phyloP scores from a whole-genome alignment of 1,140 invertebrate species.

The Anastatus disparis region DNA sequence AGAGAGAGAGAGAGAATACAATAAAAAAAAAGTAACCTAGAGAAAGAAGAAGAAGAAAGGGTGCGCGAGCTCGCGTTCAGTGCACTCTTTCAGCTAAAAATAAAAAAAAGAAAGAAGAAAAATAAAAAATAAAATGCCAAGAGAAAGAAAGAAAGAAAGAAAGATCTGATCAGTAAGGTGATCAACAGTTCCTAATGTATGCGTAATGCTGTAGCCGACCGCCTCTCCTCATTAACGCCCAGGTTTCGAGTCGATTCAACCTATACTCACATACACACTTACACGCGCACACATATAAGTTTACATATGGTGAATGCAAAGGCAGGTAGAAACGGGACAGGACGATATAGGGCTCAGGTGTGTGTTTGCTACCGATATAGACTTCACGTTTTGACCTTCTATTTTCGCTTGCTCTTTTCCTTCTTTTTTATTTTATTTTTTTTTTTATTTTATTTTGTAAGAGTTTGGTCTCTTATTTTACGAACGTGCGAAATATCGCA shows the following conservation, averaged over 20 bases:
- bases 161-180: conserved; percentile 57
- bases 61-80: not conserved
- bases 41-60: not conserved
- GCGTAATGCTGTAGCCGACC: conserved; percentile 58
- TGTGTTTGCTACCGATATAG: conserved; percentile 54
- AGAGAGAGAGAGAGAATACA: not conserved
- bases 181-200: conserved; percentile 64
- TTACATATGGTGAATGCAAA: not conserved
- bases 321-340: not conserved
- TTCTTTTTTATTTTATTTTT: no score
- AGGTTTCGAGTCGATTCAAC: not conserved
- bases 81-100: not conserved
- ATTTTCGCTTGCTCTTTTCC: no score
- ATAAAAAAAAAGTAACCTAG: no score
- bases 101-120: not conserved
- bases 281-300: no score
- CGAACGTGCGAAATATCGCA: conserved; percentile 20
- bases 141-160: not conserved
- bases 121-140: conserved; percentile 4
- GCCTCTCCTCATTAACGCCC: conserved; percentile 63
- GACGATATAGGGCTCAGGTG: no score
- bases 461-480: conserved; percentile 26
- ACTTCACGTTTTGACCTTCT: conserved; percentile 57
- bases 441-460: no score
- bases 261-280: conserved; percentile 30